These are phyloP conservation scores for Montipora efflorescens DNA, from an alignment of 64 coral and sea anemone genomes.

Conservation along the genomic window DNA sequence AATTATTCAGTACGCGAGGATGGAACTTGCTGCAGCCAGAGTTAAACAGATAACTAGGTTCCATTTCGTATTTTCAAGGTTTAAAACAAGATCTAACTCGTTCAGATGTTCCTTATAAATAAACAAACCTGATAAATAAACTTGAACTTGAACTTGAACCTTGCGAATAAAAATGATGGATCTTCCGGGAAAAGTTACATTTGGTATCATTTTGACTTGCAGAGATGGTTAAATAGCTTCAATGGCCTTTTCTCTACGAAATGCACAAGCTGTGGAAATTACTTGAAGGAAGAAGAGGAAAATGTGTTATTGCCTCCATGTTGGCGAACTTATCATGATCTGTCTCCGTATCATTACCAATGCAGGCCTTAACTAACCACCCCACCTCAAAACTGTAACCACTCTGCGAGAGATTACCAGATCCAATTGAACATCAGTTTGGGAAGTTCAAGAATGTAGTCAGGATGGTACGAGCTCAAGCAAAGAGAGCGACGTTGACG, in stretches of 20 bases:
- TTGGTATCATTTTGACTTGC: constrained; percentile 19
- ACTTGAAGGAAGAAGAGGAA: constrained; percentile 76
- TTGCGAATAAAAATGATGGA: background rate
- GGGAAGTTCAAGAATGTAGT: too few species aligned
- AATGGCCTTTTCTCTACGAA: constrained; percentile 77
- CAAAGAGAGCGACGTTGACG: too few species aligned
- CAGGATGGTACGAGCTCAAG: too few species aligned
- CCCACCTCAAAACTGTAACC: background rate
- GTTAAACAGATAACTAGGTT: too few species aligned
- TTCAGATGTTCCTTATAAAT: too few species aligned
- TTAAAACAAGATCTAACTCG: too few species aligned
- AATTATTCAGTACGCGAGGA: too few species aligned
- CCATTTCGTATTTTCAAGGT: too few species aligned
- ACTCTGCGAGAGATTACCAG: rapidly evolving
- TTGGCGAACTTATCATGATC: constrained; percentile 72
- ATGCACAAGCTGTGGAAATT: constrained; percentile 67
- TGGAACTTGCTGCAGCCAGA: too few species aligned
- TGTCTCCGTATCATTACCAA: constrained; percentile 75
- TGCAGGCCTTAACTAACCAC: constrained; percentile 6
- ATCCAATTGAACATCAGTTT: too few species aligned
- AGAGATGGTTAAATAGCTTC: constrained; percentile 92
- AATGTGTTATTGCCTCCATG: constrained; percentile 73
- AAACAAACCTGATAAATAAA: too few species aligned
- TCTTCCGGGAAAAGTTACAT: background rate
- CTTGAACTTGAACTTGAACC: background rate